Evolutionary conservation across 1,140 invertebrate species (phyloP), one percentile per base, ranked within the genome.

Genomic region (Drosophila tani): DNA sequence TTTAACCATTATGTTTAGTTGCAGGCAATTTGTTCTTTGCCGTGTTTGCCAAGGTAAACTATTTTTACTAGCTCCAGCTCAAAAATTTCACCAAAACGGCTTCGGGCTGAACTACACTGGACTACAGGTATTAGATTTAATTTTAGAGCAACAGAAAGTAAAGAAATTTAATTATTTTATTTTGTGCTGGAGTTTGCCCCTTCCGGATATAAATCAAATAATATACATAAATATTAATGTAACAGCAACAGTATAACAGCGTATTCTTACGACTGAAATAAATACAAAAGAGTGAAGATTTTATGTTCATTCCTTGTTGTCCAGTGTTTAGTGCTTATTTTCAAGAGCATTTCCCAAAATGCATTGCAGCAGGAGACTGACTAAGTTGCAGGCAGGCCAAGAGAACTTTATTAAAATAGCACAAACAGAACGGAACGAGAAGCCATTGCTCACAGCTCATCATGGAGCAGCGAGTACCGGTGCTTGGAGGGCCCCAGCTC

Each of bases 1-100:
- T 84, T 88, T 84, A 88, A 88, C 84, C 85, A 78, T 88, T 88
- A 90, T 88, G 85, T 90, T 88, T 88, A 90, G 84, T 90, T 88
- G 85, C 84, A 90, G 84, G 84, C 84, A 88, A 88, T 88, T 88
- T 88, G 84, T 87, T 87, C 75, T 78, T 84, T 68, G 64, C 60
- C 79, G 64, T 75, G 82, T 74, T 55, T 77, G 32, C 68, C 49
- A 63, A 46, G 41, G 59, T 46, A 74, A 79, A 69, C 56, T 66
- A 46, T 49, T 46, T 59, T 82, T 76, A 80, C 70, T 60, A 56
- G 35, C 38, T 40, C 32, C 82, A 51, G 17, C 63, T 82, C 45
- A 65, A 76, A 76, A 64, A 63, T 55, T 75, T 46, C 19, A 7
- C 15, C 11, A 43, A 43, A 63, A 27, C 11, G 17, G 43, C 45